A percentile compares a stretch with the other conserved stretches of the same genome.
These are phyloP conservation scores for Embiotoca jacksoni DNA, from an alignment of 2,113 vertebrate genomes.

Conservation along the genomic window DNA sequence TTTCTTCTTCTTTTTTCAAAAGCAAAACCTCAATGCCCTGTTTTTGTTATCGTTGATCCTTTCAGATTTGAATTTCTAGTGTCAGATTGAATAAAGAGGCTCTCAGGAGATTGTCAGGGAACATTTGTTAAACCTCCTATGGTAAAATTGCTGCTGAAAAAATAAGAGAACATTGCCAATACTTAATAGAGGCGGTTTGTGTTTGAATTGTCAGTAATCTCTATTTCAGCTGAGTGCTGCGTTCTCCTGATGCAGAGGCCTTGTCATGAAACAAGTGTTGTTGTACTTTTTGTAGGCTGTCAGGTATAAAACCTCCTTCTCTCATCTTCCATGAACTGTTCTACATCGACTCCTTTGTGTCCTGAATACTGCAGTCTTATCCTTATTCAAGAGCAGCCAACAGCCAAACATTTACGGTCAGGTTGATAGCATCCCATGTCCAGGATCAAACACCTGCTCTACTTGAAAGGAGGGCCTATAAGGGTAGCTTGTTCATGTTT, in stretches of 20 bases:
- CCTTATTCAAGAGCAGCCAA: conserved; percentile 35
- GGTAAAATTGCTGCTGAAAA: conserved; percentile 4
- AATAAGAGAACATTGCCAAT: conserved; percentile 1
- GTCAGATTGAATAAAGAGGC: conserved; percentile 9
- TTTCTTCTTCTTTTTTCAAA: not conserved
- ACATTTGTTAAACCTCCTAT: conserved; percentile 7
- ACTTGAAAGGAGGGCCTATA: conserved; percentile 45
- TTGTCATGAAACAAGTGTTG: not conserved
- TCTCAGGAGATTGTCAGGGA: conserved; percentile 24
- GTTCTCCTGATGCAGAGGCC: not conserved
- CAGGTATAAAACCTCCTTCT: conserved; percentile 31
- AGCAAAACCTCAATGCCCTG: not conserved
- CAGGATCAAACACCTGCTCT: conserved; percentile 61
- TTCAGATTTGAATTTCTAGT: conserved; percentile 38
- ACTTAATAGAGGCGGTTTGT: conserved; percentile 2
- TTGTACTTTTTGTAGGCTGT: conserved; percentile 23
- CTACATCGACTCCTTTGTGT: conserved; percentile 13
- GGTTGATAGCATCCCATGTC: conserved; percentile 29
- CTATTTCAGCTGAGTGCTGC: conserved; percentile 1
- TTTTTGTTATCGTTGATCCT: conserved; percentile 7
- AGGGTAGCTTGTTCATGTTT: conserved; percentile 35
- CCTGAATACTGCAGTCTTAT: conserved; percentile 24
- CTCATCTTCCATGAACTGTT: conserved; percentile 16
- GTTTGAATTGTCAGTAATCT: not conserved
- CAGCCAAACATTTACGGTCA: conserved; percentile 38